Conservation (phyloP, 2,888 invertebrate genomes). For the Andrena hattorfiana region DNA sequence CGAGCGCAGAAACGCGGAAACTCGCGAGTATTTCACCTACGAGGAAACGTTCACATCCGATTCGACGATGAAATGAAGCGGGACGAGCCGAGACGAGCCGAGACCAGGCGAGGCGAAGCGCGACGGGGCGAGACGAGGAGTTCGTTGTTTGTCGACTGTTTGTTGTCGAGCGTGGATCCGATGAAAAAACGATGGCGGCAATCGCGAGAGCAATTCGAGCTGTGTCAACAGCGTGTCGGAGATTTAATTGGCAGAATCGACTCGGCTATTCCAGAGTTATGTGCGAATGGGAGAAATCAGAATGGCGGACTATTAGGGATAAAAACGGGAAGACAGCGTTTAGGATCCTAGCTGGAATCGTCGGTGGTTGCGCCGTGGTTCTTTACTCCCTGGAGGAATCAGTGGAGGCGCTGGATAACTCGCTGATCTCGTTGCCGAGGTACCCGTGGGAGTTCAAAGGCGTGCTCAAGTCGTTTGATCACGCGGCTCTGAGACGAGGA, state of each 20-base stretch:
- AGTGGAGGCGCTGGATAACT: slow-evolving; percentile 90
- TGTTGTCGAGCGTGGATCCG: background rate
- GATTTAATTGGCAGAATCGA: background rate
- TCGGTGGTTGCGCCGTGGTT: slow-evolving; percentile 66
- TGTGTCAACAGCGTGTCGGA: background rate
- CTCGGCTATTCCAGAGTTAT: too few relatives aligned
- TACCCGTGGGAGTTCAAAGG: slow-evolving; percentile 95
- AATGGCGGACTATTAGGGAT: background rate
- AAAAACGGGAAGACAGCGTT: background rate
- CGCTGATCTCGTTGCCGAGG: slow-evolving; percentile 89
- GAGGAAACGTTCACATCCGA: too few relatives aligned
- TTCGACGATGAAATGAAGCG: background rate
- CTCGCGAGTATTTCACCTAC: too few relatives aligned
- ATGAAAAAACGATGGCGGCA: slow-evolving; percentile 7
- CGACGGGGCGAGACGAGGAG: background rate
- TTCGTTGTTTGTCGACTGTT: background rate
- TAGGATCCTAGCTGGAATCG: slow-evolving; percentile 38
- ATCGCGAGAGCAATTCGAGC: background rate
- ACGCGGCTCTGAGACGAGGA: slow-evolving; percentile 93
- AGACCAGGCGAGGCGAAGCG: background rate
- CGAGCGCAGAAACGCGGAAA: too few relatives aligned
- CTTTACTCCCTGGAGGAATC: slow-evolving; percentile 89
- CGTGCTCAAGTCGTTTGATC: slow-evolving; percentile 91
- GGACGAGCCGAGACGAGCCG: too few relatives aligned
- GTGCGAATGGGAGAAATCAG: background rate